These are phyloP conservation scores for Kryphioiulus occultus DNA, from an alignment of 2,888 invertebrate genomes.

Conservation along the genomic window DNA sequence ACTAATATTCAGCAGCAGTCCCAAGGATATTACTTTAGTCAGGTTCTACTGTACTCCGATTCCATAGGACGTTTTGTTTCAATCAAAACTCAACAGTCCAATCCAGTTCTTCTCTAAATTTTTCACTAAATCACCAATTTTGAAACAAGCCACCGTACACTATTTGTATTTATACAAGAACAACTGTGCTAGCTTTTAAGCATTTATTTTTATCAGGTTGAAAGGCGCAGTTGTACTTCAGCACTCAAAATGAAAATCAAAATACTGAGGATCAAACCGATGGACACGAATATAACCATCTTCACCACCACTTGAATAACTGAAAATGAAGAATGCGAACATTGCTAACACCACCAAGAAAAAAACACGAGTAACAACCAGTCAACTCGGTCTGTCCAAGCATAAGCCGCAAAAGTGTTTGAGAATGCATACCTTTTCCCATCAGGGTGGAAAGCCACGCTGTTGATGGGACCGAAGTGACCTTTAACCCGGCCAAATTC, in stretches of 20 bases:
- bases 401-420: conserved; percentile 24
- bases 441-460: conserved; percentile 96
- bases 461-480: conserved; percentile 99
- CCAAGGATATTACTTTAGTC: too few species aligned
- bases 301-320: conserved; percentile 97
- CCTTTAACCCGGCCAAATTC: conserved; percentile 98
- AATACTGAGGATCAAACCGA: conserved; percentile 94
- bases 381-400: too few species aligned
- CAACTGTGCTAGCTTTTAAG: not conserved
- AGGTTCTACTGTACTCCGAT: too few species aligned
- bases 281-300: conserved; percentile 98
- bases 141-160: too few species aligned
- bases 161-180: too few species aligned
- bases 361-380: too few species aligned
- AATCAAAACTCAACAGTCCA: too few species aligned
- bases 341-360: too few species aligned
- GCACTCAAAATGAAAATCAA: conserved; percentile 85
- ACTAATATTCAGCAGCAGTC: too few species aligned
- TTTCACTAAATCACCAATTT: too few species aligned
- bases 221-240: not conserved
- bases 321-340: conserved; percentile 55
- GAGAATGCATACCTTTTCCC: conserved; percentile 74
- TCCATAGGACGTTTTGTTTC: too few species aligned
- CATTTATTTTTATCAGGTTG: not conserved
- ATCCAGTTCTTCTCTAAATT: too few species aligned